phyloP scores from a whole-genome alignment of 2,888 invertebrate species.

The Scaptomyza caliginosa region DNA sequence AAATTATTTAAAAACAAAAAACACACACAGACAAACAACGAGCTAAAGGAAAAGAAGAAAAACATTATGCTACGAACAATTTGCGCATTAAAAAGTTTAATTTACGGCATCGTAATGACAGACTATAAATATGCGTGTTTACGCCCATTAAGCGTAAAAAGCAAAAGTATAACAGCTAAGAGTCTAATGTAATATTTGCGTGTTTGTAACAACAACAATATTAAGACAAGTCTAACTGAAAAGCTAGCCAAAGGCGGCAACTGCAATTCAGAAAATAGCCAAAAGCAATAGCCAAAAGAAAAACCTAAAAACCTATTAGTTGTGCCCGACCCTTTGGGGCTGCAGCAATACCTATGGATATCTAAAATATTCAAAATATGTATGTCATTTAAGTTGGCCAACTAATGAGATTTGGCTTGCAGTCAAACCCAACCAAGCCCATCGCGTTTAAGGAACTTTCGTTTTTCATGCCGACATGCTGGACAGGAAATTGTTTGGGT shows the following conservation, averaged over 20 bases:
- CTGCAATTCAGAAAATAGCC: conserved; percentile 41
- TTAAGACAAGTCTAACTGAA: conserved; percentile 54
- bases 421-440: conserved; percentile 20
- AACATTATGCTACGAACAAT: conserved; percentile 70
- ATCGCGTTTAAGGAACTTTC: conserved; percentile 56
- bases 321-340: conserved; percentile 49
- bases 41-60: conserved; percentile 6
- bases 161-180: conserved; percentile 48
- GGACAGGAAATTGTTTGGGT: conserved; percentile 65
- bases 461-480: conserved; percentile 60
- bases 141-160: conserved; percentile 65
- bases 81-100: conserved; percentile 79
- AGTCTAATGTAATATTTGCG: conserved; percentile 77
- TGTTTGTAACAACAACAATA: conserved; percentile 64
- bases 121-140: conserved; percentile 70
- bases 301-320: conserved; percentile 55
- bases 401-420: conserved; percentile 49
- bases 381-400: conserved; percentile 56
- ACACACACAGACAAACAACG: too few relatives aligned
- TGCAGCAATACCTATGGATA: conserved; percentile 7
- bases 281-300: conserved; percentile 12
- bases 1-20: conserved; percentile 47
- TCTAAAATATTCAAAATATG: conserved; percentile 31
- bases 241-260: conserved; percentile 60
- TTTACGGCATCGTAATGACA: conserved; percentile 78